Percentiles rank a stretch among this genome's conserved stretches.
Conservation (phyloP, 1,140 invertebrate genomes). For the Monochamus saltuarius region DNA sequence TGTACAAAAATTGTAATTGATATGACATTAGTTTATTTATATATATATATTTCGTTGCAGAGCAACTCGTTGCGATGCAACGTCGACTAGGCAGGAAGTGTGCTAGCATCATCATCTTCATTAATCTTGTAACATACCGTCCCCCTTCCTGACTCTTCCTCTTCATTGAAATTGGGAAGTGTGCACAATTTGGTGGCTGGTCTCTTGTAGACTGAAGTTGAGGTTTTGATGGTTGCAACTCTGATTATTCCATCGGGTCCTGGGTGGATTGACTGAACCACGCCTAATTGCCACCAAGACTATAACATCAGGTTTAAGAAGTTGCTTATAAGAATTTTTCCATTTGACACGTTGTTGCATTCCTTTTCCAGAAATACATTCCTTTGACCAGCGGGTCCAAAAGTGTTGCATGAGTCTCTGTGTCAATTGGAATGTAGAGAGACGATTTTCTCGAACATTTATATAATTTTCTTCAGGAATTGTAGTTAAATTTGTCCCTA, state of each 20-base stretch:
- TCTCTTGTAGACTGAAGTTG: constrained; percentile 11
- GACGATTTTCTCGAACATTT: not conserved
- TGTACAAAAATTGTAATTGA: too few relatives aligned
- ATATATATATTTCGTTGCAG: too few relatives aligned
- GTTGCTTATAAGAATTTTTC: constrained; percentile 10
- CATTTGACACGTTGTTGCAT: constrained; percentile 36
- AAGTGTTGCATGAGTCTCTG: constrained; percentile 32
- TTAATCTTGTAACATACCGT: too few relatives aligned
- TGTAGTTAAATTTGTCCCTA: constrained; percentile 29
- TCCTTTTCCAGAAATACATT: constrained; percentile 36
- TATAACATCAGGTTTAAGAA: constrained; percentile 39
- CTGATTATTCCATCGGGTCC: constrained; percentile 45
- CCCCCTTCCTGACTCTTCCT: too few relatives aligned
- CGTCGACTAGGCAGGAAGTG: too few relatives aligned
- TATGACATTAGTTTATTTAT: too few relatives aligned
- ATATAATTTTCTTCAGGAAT: not conserved
- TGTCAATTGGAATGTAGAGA: constrained; percentile 9
- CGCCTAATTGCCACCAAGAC: constrained; percentile 45
- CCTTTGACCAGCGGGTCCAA: constrained; percentile 37
- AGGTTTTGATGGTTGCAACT: constrained; percentile 43
- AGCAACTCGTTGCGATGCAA: too few relatives aligned
- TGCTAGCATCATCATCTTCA: too few relatives aligned
- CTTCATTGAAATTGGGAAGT: constrained; percentile 12
- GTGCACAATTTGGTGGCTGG: constrained; percentile 25
- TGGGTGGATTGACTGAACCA: constrained; percentile 39